Evolutionary conservation across 2,888 invertebrate species (phyloP), one percentile per base, ranked within the genome.

Genomic region (Sicus ferrugineus): DNA sequence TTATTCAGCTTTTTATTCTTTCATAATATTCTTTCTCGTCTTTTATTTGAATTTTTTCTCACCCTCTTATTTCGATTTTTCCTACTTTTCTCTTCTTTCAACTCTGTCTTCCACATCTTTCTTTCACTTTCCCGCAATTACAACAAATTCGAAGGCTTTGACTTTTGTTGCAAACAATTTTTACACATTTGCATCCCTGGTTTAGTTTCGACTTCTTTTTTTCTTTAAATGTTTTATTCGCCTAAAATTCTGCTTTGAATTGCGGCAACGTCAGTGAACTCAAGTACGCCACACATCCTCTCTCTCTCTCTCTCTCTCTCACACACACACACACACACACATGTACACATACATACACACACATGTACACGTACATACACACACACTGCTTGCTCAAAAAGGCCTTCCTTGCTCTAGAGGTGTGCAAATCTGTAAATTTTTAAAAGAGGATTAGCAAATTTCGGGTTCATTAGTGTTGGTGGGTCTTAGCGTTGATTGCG

Each of bases 191-290:
- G 2, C 26, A 46, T 58, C 16, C 42, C 58, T 28, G 28, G 46
- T 21, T 62, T 50, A 61, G 52, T 34, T 28, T n/a, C n/a, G n/a
- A n/a, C n/a, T n/a, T n/a, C n/a, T n/a, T n/a, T n/a, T n/a, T n/a
- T 26, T 6, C 11, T 28, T 26, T 62, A 62, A 68, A 68, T 71
- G 62, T 68, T 71, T 71, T 68, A 65, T 65, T 54, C 68, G 31
- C 65, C 65, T 62, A 54, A 65, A 71, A 62, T 52, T 54, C 56
- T 65, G 68, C 62, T 54, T 54, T 71, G 62, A 71, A 68, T 65
- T 68, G 65, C 68, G 65, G 62, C 31, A 28, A 31, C 46, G 68
- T 56, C 28, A 7, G 64, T 38, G 58, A 48, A 26, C n/a, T n/a
- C n/a, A n/a, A n/a, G n/a, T n/a, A n/a, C n/a, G n/a, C n/a, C n/a